Evolutionary conservation across 2,113 vertebrate genomes (phyloP), one percentile per base, ranked within the genome.

Genomic region (Sminthopsis crassicaudata): DNA sequence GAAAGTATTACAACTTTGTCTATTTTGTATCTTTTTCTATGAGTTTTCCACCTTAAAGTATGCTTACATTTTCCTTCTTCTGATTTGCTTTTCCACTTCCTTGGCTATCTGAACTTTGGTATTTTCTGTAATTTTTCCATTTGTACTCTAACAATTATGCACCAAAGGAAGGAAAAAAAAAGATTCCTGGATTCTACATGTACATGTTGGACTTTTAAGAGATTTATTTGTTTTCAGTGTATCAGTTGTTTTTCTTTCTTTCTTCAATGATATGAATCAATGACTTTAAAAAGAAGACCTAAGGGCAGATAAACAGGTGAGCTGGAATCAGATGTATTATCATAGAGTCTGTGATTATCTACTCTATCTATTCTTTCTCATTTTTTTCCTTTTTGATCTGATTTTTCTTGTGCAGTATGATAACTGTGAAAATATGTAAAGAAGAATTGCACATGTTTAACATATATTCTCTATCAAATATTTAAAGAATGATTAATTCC

Each of bases 51-150:
- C n/a, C 27, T 67, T 36, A 67, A 36, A 36, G 30, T 30, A 96
- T 94, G 24, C 24, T 89, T 76, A 76, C 23, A 50, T 42, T 89
- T 93, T 30, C 89, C 36, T 46, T n/a, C 90, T 94, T 90, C n/a
- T 46, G 51, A 92, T 91, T 23, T 89, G 89, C 91, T 51, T 93
- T 92, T 91, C 19, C n/a, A 10, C 53, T 76, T 53, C 91, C 88
- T 55, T 91, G 22, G 53, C 84, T 89, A 46, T 36, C 50, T 57
- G 2, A 27, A 57, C 57, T 46, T 88, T 24, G 8, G 11, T 90
- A 50, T 51, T 92, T 88, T 12, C 25, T 36, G 12, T 30, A 67
- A 67, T 36, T 93, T 76, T 25, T 4, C 7, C 19, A 91, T 36
- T 25, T 91, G 11, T 30, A 76, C 54, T 84, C 90, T 90, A 92